Evolutionary conservation across 2,888 invertebrate genomes (phyloP).

Genomic region (Aproaerema taeniolella): DNA sequence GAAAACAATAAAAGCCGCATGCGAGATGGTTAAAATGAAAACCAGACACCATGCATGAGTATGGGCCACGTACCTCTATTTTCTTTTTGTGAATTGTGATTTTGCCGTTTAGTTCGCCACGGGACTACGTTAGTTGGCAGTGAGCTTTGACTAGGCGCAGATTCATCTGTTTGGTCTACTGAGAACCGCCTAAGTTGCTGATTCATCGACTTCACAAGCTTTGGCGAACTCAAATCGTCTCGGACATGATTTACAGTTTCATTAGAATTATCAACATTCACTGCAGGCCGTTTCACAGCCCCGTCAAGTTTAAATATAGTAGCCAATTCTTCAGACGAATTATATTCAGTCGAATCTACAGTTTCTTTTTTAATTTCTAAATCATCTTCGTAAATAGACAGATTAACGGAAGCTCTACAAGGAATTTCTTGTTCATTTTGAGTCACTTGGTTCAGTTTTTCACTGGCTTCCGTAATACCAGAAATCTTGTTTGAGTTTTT

Average conservation of each 20-base stretch:
- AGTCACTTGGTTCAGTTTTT: slow-evolving; percentile 47
- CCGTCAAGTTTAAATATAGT: slow-evolving; percentile 76
- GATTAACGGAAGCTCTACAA: slow-evolving; percentile 54
- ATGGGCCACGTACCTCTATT: slow-evolving; percentile 68
- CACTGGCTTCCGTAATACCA: slow-evolving; percentile 49
- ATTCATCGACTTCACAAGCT: slow-evolving; percentile 64
- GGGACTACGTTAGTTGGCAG: slow-evolving; percentile 66
- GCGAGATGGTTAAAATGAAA: slow-evolving; percentile 66
- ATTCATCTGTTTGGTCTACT: slow-evolving; percentile 52
- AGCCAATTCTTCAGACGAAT: slow-evolving; percentile 80
- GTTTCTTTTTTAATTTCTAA: slow-evolving; percentile 56
- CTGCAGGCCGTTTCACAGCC: slow-evolving; percentile 30
- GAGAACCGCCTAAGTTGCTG: slow-evolving; percentile 66
- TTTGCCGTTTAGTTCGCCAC: slow-evolving; percentile 69
- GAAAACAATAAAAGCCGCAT: slow-evolving; percentile 40
- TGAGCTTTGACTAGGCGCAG: slow-evolving; percentile 65
- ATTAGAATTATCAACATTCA: slow-evolving; percentile 30
- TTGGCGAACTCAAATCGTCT: slow-evolving; percentile 64
- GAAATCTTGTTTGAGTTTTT: slow-evolving; percentile 31
- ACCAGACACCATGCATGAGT: slow-evolving; percentile 67
- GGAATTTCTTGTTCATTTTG: slow-evolving; percentile 38
- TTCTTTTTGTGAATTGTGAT: slow-evolving; percentile 64
- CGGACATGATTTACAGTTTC: slow-evolving; percentile 39
- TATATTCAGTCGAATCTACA: slow-evolving; percentile 76
- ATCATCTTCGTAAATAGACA: slow-evolving; percentile 66